Conservation (phyloP, 2,113 vertebrate species). For the Melanerpes aurifrons region DNA sequence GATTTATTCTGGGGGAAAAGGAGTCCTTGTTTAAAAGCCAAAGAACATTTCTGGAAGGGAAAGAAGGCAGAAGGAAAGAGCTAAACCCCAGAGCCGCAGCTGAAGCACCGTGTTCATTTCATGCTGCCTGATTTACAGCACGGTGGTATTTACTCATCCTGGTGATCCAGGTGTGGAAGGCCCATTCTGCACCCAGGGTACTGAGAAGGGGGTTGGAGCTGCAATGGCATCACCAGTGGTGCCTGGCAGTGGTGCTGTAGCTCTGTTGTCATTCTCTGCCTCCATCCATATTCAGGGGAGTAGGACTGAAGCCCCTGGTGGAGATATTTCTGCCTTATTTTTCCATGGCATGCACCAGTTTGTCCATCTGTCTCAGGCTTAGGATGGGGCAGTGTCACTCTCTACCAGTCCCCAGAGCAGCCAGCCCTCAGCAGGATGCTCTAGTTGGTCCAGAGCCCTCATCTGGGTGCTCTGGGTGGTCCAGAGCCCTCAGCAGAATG, state of each 20-base stretch:
- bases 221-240: neutral
- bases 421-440: neutral
- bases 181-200: neutral
- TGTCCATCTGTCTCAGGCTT: neutral
- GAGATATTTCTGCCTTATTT: neutral
- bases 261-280: neutral
- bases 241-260: neutral
- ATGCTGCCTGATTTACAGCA: neutral
- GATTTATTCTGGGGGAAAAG: slow-evolving; percentile 37
- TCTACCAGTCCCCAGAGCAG: neutral
- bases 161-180: accelerated
- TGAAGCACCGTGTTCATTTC: neutral
- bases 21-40: neutral
- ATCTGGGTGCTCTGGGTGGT: too few relatives aligned
- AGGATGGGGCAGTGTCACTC: too few relatives aligned
- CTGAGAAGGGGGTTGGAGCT: neutral
- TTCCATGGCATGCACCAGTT: neutral
- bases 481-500: neutral
- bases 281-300: neutral
- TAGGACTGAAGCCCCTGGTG: neutral
- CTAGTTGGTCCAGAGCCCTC: neutral
- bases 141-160: neutral
- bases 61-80: neutral
- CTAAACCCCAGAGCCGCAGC: neutral
- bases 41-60: neutral